Conservation (phyloP, 2,113 vertebrate species). For the Mastomys natalensis region DNA sequence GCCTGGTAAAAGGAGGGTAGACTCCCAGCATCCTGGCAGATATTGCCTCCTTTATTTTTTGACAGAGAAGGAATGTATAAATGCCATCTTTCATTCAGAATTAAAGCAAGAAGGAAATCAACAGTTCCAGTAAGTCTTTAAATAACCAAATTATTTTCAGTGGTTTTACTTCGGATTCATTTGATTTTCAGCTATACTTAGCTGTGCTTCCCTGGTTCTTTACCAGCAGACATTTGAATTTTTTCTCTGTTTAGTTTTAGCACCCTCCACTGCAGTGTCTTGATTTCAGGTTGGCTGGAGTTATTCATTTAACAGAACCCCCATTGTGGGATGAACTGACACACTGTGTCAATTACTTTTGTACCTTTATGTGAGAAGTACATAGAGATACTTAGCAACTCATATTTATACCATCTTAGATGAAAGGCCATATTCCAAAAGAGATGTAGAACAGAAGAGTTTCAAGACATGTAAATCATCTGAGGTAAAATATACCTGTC, state of each 20-base stretch:
- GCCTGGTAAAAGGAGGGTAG: neutral
- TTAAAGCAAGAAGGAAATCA: constrained; percentile 9
- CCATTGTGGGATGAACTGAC: neutral
- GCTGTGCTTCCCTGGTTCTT: neutral
- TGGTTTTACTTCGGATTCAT: neutral
- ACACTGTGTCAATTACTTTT: constrained; percentile 47
- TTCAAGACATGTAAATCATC: neutral
- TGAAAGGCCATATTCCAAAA: neutral
- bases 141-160: neutral
- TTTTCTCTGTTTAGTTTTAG: neutral
- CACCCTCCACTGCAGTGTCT: neutral
- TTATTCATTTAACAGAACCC: constrained; percentile 59
- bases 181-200: neutral
- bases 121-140: neutral
- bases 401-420: constrained; percentile 45
- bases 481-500: constrained; percentile 33
- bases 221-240: neutral
- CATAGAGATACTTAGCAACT: constrained; percentile 31
- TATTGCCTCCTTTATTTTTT: neutral
- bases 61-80: neutral
- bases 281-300: constrained; percentile 45
- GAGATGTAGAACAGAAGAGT: constrained; percentile 44
- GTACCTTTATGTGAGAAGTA: constrained; percentile 58
- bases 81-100: constrained; percentile 14
- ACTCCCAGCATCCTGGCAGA: neutral